Conservation (phyloP, 2,888 invertebrate genomes). For the Agrotis ipsilon region DNA sequence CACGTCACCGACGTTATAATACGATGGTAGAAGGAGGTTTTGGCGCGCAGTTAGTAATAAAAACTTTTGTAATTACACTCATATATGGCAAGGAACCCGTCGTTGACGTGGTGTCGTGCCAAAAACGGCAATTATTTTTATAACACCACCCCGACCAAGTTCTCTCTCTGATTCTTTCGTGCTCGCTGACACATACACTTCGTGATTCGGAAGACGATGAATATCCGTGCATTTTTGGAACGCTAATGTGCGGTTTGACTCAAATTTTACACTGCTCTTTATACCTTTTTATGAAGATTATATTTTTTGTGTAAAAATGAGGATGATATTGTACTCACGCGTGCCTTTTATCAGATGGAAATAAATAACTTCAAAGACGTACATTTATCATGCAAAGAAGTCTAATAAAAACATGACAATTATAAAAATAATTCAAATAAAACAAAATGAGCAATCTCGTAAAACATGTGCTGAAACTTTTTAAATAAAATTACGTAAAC, state of each 20-base stretch:
- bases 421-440: slow-evolving; percentile 13
- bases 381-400: neutral
- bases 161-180: slow-evolving; percentile 67
- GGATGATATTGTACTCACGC: neutral
- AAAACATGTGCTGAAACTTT: slow-evolving; percentile 38
- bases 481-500: slow-evolving; percentile 24
- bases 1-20: slow-evolving; percentile 72
- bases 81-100: slow-evolving; percentile 86
- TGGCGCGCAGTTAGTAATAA: slow-evolving; percentile 88
- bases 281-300: slow-evolving; percentile 8
- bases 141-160: slow-evolving; percentile 76
- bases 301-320: neutral
- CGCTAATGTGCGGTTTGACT: slow-evolving; percentile 46
- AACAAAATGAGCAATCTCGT: slow-evolving; percentile 31
- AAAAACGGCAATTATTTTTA: slow-evolving; percentile 88
- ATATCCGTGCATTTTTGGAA: slow-evolving; percentile 34
- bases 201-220: slow-evolving; percentile 41
- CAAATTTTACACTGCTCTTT: slow-evolving; percentile 25
- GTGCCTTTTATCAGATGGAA: slow-evolving; percentile 18
- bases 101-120: slow-evolving; percentile 89
- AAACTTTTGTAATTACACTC: slow-evolving; percentile 90
- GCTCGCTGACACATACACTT: slow-evolving; percentile 60
- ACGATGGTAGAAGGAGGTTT: slow-evolving; percentile 82
- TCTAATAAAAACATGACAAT: slow-evolving; percentile 9
- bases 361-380: neutral